phyloP scores from a whole-genome alignment of 2,113 vertebrate genomes.

The Alethe diademata region DNA sequence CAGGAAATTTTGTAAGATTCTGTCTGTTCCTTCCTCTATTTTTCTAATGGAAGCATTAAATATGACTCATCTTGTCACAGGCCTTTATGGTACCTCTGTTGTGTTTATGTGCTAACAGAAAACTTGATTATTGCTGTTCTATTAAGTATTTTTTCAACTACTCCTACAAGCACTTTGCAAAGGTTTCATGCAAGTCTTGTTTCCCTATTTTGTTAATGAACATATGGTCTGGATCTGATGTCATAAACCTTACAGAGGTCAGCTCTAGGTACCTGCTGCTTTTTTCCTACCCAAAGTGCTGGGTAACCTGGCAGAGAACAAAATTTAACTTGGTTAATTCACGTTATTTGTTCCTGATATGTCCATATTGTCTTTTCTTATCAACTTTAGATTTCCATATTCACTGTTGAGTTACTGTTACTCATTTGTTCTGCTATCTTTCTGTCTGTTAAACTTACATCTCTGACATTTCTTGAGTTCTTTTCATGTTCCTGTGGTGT shows the following conservation, averaged over 20 bases:
- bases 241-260: neutral
- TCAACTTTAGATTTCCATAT: neutral
- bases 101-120: neutral
- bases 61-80: neutral
- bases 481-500: neutral
- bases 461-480: neutral
- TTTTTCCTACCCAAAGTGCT: neutral
- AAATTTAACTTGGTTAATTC: neutral
- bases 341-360: neutral
- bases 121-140: neutral
- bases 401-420: neutral
- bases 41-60: constrained; percentile 22
- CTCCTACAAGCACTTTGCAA: neutral
- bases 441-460: neutral
- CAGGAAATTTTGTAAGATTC: neutral
- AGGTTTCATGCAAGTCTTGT: neutral
- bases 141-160: neutral
- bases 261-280: neutral
- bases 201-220: neutral
- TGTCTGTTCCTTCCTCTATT: neutral
- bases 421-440: neutral
- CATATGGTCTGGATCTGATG: neutral
- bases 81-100: neutral
- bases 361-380: neutral
- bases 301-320: neutral